Conservation (phyloP, 2,113 vertebrate species). For the Ciconia boyciana region DNA sequence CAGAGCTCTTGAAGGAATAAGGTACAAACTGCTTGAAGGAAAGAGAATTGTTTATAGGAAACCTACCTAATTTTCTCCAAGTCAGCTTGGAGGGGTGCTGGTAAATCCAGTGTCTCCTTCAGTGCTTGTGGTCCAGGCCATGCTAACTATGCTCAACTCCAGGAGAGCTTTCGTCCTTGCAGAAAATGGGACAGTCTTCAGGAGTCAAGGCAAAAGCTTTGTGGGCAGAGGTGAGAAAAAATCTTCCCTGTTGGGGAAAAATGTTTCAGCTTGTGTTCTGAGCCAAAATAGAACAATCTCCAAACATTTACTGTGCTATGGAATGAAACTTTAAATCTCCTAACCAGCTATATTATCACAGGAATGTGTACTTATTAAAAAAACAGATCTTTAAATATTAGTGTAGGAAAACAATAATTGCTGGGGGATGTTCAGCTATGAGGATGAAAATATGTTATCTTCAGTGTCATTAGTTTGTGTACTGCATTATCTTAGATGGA, state of each 20-base stretch:
- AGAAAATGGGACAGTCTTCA: neutral
- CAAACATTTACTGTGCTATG: neutral
- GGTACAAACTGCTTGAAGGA: neutral
- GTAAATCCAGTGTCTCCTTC: neutral
- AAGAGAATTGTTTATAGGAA: neutral
- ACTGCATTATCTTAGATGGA: neutral
- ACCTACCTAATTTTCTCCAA: neutral
- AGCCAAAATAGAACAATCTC: neutral
- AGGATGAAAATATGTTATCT: neutral
- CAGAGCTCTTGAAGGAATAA: neutral
- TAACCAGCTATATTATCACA: neutral
- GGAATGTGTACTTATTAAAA: neutral
- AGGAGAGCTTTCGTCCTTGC: neutral
- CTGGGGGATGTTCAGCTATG: neutral
- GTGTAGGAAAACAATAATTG: neutral
- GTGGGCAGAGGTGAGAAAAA: neutral
- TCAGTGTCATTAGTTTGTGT: neutral
- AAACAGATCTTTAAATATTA: neutral
- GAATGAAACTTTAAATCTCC: neutral
- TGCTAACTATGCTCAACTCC: neutral
- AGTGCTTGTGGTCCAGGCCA: neutral
- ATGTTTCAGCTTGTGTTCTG: neutral
- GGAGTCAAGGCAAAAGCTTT: neutral
- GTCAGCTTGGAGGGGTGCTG: neutral
- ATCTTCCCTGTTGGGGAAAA: neutral